Evolutionary conservation across 2,113 vertebrate genomes (phyloP).

Genomic region (Neofelis nebulosa): DNA sequence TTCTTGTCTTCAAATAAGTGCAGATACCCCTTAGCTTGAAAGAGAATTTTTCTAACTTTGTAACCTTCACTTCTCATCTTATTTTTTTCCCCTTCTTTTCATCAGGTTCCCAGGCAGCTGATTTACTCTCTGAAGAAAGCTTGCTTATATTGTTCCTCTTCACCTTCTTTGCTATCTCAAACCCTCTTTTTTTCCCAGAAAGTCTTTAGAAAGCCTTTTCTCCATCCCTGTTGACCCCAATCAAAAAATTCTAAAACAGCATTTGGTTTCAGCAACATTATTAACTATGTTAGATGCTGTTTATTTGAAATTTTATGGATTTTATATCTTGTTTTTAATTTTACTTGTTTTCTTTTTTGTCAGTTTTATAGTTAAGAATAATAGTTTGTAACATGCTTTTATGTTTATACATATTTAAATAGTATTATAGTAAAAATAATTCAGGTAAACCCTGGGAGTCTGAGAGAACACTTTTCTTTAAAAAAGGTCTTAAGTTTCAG

Average conservation of each 20-base stretch:
- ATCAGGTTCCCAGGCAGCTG: neutral
- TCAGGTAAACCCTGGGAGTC: neutral
- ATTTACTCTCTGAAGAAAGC: neutral
- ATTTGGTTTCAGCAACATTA: neutral
- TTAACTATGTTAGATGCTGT: neutral
- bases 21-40: neutral
- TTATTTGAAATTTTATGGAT: neutral
- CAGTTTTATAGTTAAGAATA: neutral
- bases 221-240: neutral
- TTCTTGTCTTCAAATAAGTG: neutral
- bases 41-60: neutral
- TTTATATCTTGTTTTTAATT: neutral
- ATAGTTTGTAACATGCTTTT: neutral
- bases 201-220: neutral
- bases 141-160: neutral
- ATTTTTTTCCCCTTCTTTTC: neutral
- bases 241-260: neutral
- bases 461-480: neutral
- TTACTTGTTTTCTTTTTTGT: neutral
- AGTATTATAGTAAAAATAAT: neutral
- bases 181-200: neutral
- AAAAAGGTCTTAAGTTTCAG: neutral
- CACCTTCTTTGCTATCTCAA: neutral
- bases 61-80: neutral
- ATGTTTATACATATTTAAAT: constrained; percentile 1